Base-by-base conservation (phyloP, 2,797 vertebrate genomes). In the Chaunax sp. region DNA sequence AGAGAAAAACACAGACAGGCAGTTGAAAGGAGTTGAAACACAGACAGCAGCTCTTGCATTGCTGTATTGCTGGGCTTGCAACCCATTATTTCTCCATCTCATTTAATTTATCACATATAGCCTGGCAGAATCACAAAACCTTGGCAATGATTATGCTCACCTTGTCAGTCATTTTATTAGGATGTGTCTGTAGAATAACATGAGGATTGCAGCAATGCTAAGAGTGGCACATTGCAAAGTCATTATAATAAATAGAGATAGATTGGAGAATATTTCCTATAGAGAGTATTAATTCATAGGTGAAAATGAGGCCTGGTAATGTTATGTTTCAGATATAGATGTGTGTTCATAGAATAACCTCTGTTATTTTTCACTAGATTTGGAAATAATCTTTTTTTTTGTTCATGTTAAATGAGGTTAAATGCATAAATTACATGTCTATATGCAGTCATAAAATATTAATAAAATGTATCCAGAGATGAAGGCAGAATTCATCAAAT, bases 31-130 rank as follows among this genome's bases (percentile, higher is more conserved):
- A n/a, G n/a, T n/a, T n/a, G 19, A 65, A 70, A 71, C 28, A 49
- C 44, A 63, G 53, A 54, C 23, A 57, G 20, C 7, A 10, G 6
- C 19, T 62, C 22, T 69, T n/a, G n/a, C n/a, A n/a, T 46, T 64
- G 54, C 77, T 54, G 51, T 59, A 47, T 59, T 64, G 50, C 62
- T 52, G 55, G 47, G 28, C 64, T 71, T 56, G 53, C 6, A 15
- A 47, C 44, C 67, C 44, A 85, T 86, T 64, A 35, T 81, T 76
- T 69, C 58, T 78, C 49, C 73, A 72, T 84, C 78, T 86, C 75
- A 54, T 70, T 78, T 75, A n/a, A 66, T 86, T 86, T 55, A 76
- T 87, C 78, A 82, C 78, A 78, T 77, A 22, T 22, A 75, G 56
- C 50, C 78, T 59, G 80, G 66, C 19, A 3, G 75, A 77, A 26